Percentiles rank a stretch among this genome's conserved stretches.
phyloP scores from a whole-genome alignment of 2,888 invertebrate species.

The Pimpla rufipes region DNA sequence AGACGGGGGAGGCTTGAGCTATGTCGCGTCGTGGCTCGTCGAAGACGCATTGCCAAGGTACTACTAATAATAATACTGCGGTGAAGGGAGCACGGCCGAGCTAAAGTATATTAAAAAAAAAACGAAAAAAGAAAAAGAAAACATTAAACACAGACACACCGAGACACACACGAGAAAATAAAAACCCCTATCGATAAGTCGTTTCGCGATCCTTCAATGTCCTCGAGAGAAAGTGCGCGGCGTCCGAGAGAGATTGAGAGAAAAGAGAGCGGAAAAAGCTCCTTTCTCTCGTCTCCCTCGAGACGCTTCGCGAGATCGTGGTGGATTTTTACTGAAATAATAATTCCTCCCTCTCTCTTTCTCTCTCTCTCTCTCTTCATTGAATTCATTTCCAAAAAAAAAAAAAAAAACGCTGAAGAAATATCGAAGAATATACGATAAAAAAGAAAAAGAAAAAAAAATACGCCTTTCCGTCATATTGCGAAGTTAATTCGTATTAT shows the following conservation, averaged over 20 bases:
- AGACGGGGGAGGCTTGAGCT: constrained; percentile 54
- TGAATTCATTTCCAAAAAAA: constrained; percentile 50
- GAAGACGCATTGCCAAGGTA: constrained; percentile 80
- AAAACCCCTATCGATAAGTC: constrained; percentile 52
- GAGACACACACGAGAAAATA: constrained; percentile 6
- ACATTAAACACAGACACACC: constrained; percentile 42
- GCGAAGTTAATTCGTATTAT: constrained; percentile 76
- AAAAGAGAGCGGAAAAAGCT: constrained; percentile 14
- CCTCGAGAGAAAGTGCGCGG: constrained; percentile 49
- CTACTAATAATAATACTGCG: constrained; percentile 75
- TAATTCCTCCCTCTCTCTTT: constrained; percentile 51
- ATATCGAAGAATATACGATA: constrained; percentile 34
- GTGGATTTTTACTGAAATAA: constrained; percentile 57
- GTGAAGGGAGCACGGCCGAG: constrained; percentile 52
- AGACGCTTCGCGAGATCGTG: constrained; percentile 41
- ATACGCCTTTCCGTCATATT: constrained; percentile 67
- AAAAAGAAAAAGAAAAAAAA: constrained; percentile 43
- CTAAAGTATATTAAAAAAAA: constrained; percentile 48
- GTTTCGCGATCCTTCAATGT: constrained; percentile 54
- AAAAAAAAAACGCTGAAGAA: constrained; percentile 41
- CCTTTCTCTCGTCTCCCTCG: constrained; percentile 11
- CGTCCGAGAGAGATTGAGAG: constrained; percentile 21
- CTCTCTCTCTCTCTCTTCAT: constrained; percentile 36
- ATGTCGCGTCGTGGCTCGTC: constrained; percentile 72
- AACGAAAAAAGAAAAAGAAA: constrained; percentile 6